Evolutionary conservation across 2,113 vertebrate species (phyloP), one percentile per base, ranked within the genome.

Genomic region (Phalacrocorax pelagicus): DNA sequence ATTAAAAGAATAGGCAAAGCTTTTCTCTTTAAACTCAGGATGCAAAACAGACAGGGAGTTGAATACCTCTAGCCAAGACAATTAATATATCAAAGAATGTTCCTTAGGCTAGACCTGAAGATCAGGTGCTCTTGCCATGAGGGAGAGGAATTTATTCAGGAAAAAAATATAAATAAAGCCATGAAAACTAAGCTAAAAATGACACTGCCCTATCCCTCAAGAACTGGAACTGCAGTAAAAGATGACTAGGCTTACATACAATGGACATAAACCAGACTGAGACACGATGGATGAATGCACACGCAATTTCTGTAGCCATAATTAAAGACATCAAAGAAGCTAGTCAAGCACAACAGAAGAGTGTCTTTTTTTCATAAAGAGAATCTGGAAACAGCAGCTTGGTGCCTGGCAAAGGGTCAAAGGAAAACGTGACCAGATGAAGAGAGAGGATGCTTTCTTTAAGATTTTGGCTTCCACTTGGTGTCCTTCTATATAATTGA

Each of bases 1-100:
- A 92, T 90, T 92, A 91, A 95, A 95, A 96, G 66, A 75, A 77
- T 86, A 73, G 63, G 54, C 40, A 90, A 93, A 58, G 11, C 38
- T 81, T 95, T 89, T 87, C 40, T 84, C 54, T 91, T 92, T 62
- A 55, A 79, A 85, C 42, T 77, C 12, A 24, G 29, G 61, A 80
- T 21, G 23, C 70, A 92, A 91, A 95, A 52, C 57, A 75, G 51
- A 21, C 65, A 81, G 77, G 51, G 57, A 84, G 11, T 51, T 79
- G 57, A 90, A 92, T 82, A 88, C 49, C 46, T 91, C 51, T 62
- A 73, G 62, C 86, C 58, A 92, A 89, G 81, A 85, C 22, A 91
- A 80, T 81, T 88, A 66, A 62, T 70, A 29, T 55, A 73, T 91
- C 78, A 91, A 94, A 95, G 42, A 69, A 66, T 12, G 12, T 91